Conservation (phyloP, 2,888 invertebrate species). For the Eumacrocentrus americanus region DNA sequence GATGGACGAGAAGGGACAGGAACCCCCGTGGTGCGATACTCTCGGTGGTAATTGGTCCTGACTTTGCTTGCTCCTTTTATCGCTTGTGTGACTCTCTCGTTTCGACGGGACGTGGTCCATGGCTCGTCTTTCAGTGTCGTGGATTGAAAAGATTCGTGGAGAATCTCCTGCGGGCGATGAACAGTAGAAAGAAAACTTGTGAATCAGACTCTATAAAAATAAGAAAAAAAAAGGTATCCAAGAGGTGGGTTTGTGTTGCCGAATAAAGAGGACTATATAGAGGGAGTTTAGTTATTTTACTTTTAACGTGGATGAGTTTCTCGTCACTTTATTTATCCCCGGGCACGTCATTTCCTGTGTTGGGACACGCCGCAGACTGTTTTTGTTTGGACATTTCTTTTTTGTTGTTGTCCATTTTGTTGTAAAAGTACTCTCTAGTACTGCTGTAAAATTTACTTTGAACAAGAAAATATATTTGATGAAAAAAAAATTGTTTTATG, state of each 20-base stretch:
- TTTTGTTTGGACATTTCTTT: not conserved
- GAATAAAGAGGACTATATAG: not conserved
- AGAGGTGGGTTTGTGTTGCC: not conserved
- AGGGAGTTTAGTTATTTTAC: constrained; percentile 21
- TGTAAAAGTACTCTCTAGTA: not conserved
- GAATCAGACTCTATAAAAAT: constrained; percentile 1
- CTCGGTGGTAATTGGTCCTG: constrained; percentile 30
- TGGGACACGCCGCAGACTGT: constrained; percentile 9
- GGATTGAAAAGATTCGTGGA: constrained; percentile 25
- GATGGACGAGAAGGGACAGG: constrained; percentile 6
- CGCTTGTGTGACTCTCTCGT: not conserved
- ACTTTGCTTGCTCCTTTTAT: constrained; percentile 24
- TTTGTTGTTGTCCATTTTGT: not conserved
- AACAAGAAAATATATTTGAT: not conserved
- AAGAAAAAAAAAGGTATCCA: constrained; percentile 8
- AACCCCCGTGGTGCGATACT: constrained; percentile 25
- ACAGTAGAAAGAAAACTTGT: constrained; percentile 3
- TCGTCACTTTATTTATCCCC: constrained; percentile 29
- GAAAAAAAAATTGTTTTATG: too few relatives aligned
- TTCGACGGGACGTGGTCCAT: not conserved
- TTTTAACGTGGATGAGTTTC: not conserved
- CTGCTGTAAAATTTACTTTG: not conserved
- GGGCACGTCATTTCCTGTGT: constrained; percentile 30
- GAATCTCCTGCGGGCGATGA: not conserved
- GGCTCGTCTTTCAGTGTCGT: constrained; percentile 8